Percentiles rank a stretch among this genome's conserved stretches.
Conservation (phyloP, 2,113 vertebrate genomes). For the Rhinolophus sinicus region DNA sequence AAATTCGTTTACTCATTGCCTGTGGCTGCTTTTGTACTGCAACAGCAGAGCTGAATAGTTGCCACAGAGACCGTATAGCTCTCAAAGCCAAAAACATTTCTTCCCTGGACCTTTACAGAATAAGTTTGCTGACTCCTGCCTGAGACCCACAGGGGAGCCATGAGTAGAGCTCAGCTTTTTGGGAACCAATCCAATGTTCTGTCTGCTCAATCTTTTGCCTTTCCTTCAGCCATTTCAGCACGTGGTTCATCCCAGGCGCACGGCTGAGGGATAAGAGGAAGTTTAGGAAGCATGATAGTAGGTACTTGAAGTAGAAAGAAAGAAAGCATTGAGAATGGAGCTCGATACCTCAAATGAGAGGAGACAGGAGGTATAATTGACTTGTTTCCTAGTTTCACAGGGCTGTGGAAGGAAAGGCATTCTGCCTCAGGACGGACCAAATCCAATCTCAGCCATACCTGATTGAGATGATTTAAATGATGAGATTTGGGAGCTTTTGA, state of each 20-base stretch:
- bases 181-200: neutral
- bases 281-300: neutral
- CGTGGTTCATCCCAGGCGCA: neutral
- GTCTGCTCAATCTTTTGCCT: neutral
- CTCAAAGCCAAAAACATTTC: neutral
- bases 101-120: neutral
- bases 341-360: neutral
- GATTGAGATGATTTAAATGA: neutral
- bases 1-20: neutral
- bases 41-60: neutral
- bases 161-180: neutral
- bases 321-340: neutral
- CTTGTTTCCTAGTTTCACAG: neutral
- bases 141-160: neutral
- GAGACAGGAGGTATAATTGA: accelerated
- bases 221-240: neutral
- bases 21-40: neutral
- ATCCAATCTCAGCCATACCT: neutral
- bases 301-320: neutral
- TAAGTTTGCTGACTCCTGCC: neutral
- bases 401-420: neutral
- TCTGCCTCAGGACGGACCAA: neutral
- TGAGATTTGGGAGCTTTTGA: neutral
- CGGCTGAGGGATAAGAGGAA: neutral
- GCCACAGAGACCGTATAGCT: neutral